A percentile compares a stretch with the other conserved stretches of the same genome.
These are phyloP conservation scores for Anarrhichthys ocellatus DNA, from an alignment of 2,113 vertebrate genomes.

Conservation along the genomic window DNA sequence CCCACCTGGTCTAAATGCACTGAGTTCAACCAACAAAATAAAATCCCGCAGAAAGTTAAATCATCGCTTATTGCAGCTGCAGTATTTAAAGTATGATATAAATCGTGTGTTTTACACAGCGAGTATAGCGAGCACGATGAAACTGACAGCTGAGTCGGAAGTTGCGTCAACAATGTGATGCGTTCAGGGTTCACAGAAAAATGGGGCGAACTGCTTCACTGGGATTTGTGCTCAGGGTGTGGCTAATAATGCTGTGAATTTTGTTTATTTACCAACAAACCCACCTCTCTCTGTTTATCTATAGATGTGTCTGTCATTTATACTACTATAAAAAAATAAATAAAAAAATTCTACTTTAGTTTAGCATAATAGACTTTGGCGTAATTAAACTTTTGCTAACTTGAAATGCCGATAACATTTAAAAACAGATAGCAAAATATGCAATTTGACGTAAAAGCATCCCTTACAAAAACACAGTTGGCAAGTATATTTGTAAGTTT, in stretches of 20 bases:
- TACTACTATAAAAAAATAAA: too few species aligned
- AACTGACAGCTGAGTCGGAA: constrained; percentile 60
- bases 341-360: too few species aligned
- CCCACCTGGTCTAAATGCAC: constrained; percentile 36
- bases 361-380: too few species aligned
- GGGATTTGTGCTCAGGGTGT: background rate
- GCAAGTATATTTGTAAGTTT: background rate
- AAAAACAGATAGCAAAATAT: background rate
- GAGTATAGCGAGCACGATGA: background rate
- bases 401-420: too few species aligned
- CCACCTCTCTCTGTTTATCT: background rate
- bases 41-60: background rate
- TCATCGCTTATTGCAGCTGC: background rate
- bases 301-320: background rate
- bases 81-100: rapidly evolving
- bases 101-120: background rate
- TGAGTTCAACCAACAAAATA: background rate
- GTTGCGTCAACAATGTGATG: constrained; percentile 54
- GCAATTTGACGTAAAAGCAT: background rate
- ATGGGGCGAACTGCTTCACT: rapidly evolving
- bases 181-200: constrained; percentile 36
- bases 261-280: background rate
- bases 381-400: too few species aligned
- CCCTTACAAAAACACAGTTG: background rate
- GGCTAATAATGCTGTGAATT: constrained; percentile 4